Evolutionary conservation across 1,140 invertebrate genomes (phyloP).

Genomic region (Wasmannia auropunctata): DNA sequence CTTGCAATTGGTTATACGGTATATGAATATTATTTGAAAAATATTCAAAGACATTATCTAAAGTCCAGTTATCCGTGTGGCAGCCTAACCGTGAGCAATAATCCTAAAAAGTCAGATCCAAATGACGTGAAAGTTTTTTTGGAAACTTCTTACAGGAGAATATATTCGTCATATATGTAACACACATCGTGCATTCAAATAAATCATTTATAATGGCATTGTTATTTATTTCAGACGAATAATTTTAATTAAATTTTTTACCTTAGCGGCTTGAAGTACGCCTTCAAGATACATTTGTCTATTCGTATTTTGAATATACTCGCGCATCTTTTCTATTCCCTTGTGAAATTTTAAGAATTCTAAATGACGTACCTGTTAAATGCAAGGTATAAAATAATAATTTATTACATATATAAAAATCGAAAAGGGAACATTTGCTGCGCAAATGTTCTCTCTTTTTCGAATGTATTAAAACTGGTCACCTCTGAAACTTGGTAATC

Average conservation of each 20-base stretch:
- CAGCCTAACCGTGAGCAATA: constrained; percentile 73
- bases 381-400: constrained; percentile 45
- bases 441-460: background rate
- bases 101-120: constrained; percentile 73
- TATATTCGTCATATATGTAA: constrained; percentile 8
- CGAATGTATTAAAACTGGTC: constrained; percentile 9
- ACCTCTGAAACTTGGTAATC: constrained; percentile 80
- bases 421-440: background rate
- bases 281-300: constrained; percentile 69
- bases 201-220: constrained; percentile 17
- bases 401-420: constrained; percentile 29
- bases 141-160: constrained; percentile 9
- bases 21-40: constrained; percentile 43
- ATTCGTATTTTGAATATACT: constrained; percentile 67
- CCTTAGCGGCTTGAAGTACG: constrained; percentile 77
- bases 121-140: constrained; percentile 34
- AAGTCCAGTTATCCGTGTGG: constrained; percentile 74
- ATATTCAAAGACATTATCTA: constrained; percentile 72
- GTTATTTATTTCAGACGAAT: background rate
- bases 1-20: constrained; percentile 52
- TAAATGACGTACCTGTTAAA: constrained; percentile 66
- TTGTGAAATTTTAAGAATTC: constrained; percentile 71
- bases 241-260: constrained; percentile 42
- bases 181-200: background rate
- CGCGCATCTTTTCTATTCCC: constrained; percentile 70